phyloP scores from a whole-genome alignment of 2,888 invertebrate genomes.

The Drosophila nr. perissopoda region DNA sequence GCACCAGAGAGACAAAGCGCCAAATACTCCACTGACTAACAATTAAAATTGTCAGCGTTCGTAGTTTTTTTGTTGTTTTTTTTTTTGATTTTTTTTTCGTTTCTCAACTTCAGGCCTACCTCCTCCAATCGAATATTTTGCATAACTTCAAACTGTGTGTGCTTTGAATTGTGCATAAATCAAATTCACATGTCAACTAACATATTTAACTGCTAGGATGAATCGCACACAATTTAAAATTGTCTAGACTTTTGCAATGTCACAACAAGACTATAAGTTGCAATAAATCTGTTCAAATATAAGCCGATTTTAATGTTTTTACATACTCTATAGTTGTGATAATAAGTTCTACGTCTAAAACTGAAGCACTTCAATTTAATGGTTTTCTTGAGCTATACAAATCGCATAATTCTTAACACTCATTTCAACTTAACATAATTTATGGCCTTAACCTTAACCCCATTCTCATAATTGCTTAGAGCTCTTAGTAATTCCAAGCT shows the following conservation, averaged over 20 bases:
- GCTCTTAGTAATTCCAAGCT: not conserved
- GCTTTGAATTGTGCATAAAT: slow-evolving; percentile 60
- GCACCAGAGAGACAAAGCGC: slow-evolving; percentile 30
- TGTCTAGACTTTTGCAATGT: not conserved
- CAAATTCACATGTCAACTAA: slow-evolving; percentile 62
- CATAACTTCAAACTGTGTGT: slow-evolving; percentile 53
- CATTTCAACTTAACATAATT: not conserved
- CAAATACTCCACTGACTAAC: slow-evolving; percentile 48
- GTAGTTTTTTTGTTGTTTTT: slow-evolving; percentile 18
- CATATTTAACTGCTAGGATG: slow-evolving; percentile 10
- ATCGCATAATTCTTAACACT: not conserved
- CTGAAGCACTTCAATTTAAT: not conserved
- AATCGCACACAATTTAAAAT: not conserved
- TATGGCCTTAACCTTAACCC: slow-evolving; percentile 6
- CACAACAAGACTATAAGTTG: not conserved
- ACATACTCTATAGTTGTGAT: not conserved
- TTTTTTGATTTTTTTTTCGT: not conserved
- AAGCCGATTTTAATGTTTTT: not conserved
- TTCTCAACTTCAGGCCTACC: not conserved
- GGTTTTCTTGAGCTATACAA: not conserved
- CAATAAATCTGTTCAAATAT: not conserved
- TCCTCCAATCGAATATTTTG: slow-evolving; percentile 53
- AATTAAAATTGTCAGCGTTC: slow-evolving; percentile 66
- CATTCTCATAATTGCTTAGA: not conserved
- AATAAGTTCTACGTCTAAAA: not conserved